Percentiles rank a stretch among this genome's conserved stretches.
Conservation (phyloP, 2,113 vertebrate species). For the Lophius piscatorius region DNA sequence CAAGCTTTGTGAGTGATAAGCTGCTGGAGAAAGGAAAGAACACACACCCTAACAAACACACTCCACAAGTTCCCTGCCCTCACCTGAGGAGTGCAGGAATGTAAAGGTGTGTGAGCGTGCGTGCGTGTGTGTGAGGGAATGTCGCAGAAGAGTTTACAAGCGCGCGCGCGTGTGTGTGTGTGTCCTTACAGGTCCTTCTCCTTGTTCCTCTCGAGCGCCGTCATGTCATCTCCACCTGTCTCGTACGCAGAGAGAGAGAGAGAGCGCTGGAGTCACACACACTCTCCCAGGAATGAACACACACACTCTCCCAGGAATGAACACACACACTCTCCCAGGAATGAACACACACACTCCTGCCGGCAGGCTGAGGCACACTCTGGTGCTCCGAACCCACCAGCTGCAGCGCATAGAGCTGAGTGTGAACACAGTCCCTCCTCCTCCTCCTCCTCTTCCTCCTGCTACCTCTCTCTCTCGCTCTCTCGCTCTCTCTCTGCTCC, state of each 20-base stretch:
- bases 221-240: constrained; percentile 81
- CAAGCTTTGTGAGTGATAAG: constrained; percentile 32
- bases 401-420: constrained; percentile 54
- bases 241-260: constrained; percentile 57
- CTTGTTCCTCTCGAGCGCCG: constrained; percentile 75
- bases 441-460: constrained; percentile 32
- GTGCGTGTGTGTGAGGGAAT: constrained; percentile 55
- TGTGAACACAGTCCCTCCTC: constrained; percentile 63
- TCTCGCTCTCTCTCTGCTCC: constrained; percentile 32
- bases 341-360: constrained; percentile 51
- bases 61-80: constrained; percentile 31
- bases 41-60: constrained; percentile 4
- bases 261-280: constrained; percentile 60
- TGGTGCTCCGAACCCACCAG: constrained; percentile 50
- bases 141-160: constrained; percentile 16
- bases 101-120: constrained; percentile 43
- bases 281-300: constrained; percentile 62
- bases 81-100: constrained; percentile 51
- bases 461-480: constrained; percentile 18
- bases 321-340: not conserved
- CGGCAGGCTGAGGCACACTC: constrained; percentile 65
- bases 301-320: constrained; percentile 22
- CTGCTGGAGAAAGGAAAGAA: constrained; percentile 21
- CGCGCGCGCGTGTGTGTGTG: constrained; percentile 6
- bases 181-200: constrained; percentile 78